Percentiles rank a stretch among this genome's conserved stretches.
Conservation (phyloP, 2,113 vertebrate genomes). For the Dolichallabes microphthalmus region DNA sequence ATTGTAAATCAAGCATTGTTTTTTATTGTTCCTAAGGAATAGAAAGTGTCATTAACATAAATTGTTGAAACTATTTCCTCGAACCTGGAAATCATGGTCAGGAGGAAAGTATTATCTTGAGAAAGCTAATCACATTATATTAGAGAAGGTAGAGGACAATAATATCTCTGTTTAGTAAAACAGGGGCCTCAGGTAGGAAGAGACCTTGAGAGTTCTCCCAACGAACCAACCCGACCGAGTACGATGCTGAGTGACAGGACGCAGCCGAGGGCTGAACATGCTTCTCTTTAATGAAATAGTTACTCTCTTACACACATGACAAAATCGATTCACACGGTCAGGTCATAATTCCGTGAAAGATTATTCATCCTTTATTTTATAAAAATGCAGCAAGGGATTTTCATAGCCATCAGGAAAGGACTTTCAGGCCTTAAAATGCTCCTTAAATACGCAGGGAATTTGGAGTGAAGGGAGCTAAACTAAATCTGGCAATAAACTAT, state of each 20-base stretch:
- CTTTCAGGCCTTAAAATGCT: not conserved
- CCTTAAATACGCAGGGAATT: not conserved
- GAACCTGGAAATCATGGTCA: not conserved
- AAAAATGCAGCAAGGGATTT: slow-evolving; percentile 29
- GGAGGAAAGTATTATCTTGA: not conserved
- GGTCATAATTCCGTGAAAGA: not conserved
- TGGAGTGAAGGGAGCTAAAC: not conserved
- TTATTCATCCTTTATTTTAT: not conserved
- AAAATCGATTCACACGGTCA: not conserved
- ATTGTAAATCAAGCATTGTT: not conserved
- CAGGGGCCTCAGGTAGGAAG: slow-evolving; percentile 38
- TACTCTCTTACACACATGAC: slow-evolving; percentile 26
- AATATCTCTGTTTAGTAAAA: slow-evolving; percentile 39
- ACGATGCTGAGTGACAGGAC: slow-evolving; percentile 39
- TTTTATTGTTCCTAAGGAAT: not conserved
- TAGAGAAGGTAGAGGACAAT: not conserved
- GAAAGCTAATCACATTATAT: slow-evolving; percentile 7
- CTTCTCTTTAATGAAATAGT: slow-evolving; percentile 41
- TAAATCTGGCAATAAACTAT: not conserved
- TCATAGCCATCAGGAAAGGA: not conserved
- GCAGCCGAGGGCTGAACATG: slow-evolving; percentile 40
- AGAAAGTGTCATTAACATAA: slow-evolving; percentile 5
- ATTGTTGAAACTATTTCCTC: not conserved
- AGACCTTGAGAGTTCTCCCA: slow-evolving; percentile 49
- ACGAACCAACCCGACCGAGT: slow-evolving; percentile 8